A percentile compares a stretch with the other conserved stretches of the same genome.
These are phyloP conservation scores for Eupleurogrammus muticus DNA, from an alignment of 2,797 vertebrate species.

Conservation along the genomic window DNA sequence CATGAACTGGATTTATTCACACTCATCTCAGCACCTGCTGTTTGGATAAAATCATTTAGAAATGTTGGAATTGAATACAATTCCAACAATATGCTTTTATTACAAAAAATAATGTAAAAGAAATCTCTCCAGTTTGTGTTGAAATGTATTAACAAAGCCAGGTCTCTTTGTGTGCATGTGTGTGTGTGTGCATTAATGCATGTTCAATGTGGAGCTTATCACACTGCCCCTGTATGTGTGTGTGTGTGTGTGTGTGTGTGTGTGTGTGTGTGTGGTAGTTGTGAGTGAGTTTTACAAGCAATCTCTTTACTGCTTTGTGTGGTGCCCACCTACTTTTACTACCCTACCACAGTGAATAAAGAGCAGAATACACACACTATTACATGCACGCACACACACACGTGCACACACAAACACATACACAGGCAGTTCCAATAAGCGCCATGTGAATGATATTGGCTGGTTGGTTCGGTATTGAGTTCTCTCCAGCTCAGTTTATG, in stretches of 20 bases:
- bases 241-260: slow-evolving; percentile 63
- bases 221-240: slow-evolving; percentile 35
- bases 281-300: slow-evolving; percentile 74
- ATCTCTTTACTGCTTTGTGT: slow-evolving; percentile 79
- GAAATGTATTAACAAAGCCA: background rate
- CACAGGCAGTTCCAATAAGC: slow-evolving; percentile 61
- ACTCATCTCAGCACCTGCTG: background rate
- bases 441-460: slow-evolving; percentile 72
- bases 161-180: slow-evolving; percentile 1
- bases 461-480: slow-evolving; percentile 71
- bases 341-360: slow-evolving; percentile 65
- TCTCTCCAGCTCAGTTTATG: slow-evolving; percentile 77
- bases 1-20: background rate
- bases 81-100: background rate
- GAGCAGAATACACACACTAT: slow-evolving; percentile 43
- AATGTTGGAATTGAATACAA: background rate
- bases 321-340: slow-evolving; percentile 79
- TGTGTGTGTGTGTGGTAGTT: slow-evolving; percentile 56
- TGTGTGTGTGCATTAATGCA: slow-evolving; percentile 7
- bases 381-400: slow-evolving; percentile 25
- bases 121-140: too few relatives aligned
- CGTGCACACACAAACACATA: slow-evolving; percentile 32
- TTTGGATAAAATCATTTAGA: background rate
- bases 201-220: slow-evolving; percentile 27
- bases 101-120: too few relatives aligned